Percentiles rank a stretch among this genome's conserved stretches.
Evolutionary conservation across 2,113 vertebrate genomes (phyloP).

Genomic region (Mola mola): DNA sequence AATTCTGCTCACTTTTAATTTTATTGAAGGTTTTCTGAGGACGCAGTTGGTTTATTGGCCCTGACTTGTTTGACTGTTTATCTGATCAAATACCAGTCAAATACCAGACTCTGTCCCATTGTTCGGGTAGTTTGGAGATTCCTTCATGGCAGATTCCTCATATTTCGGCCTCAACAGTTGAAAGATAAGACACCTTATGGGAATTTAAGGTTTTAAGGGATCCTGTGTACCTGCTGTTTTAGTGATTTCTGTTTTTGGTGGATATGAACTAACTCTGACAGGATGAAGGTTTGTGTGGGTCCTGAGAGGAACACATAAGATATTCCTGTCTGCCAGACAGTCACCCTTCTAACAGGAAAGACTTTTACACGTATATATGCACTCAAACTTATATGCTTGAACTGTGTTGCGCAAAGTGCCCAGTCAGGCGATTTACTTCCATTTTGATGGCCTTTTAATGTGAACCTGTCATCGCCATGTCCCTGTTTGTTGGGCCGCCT

Average conservation of each 20-base stretch:
- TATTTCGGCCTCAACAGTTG: neutral
- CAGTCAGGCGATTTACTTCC: neutral
- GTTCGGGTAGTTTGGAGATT: conserved; percentile 1
- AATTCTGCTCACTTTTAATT: no score
- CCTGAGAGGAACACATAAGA: conserved; percentile 44
- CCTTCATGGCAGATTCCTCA: conserved; percentile 20
- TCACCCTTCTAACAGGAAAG: conserved; percentile 41
- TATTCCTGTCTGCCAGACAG: conserved; percentile 49
- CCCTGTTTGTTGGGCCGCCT: no score
- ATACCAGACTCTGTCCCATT: conserved; percentile 1
- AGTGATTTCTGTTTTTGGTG: conserved; percentile 12
- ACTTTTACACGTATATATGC: neutral
- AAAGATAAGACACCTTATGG: neutral
- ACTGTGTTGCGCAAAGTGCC: conserved; percentile 26
- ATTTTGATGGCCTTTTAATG: conserved; percentile 7
- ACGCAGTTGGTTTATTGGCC: neutral
- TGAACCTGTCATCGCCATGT: neutral
- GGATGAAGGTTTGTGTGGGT: conserved; percentile 38
- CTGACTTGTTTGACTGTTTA: conserved; percentile 12
- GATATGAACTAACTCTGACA: conserved; percentile 15
- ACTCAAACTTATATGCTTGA: conserved; percentile 9
- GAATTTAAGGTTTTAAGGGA: no score
- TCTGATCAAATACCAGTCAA: conserved; percentile 31
- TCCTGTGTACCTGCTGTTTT: neutral
- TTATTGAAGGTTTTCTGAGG: no score